Conservation (phyloP, 2,888 invertebrate species). For the Papilio demoleus region DNA sequence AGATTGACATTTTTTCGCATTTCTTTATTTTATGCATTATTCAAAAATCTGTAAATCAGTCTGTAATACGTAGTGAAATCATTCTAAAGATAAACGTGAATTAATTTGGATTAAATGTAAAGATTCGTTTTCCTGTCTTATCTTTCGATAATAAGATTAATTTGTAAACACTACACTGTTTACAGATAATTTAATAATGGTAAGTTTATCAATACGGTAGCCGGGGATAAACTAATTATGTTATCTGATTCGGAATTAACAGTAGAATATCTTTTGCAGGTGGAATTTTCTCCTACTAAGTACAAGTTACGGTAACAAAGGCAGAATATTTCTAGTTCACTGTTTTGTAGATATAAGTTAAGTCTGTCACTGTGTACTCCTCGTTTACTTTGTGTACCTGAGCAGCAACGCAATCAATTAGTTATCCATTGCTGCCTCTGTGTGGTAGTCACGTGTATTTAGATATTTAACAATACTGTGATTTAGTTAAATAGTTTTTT, state of each 20-base stretch:
- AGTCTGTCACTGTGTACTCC: constrained; percentile 61
- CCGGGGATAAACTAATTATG: constrained; percentile 34
- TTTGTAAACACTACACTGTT: constrained; percentile 39
- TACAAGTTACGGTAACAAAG: constrained; percentile 63
- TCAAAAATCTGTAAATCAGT: neutral
- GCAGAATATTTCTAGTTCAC: constrained; percentile 56
- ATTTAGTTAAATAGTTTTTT: constrained; percentile 70
- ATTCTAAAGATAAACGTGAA: constrained; percentile 25
- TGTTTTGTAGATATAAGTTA: constrained; percentile 57
- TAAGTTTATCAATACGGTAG: constrained; percentile 33
- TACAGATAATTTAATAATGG: constrained; percentile 33
- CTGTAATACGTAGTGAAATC: neutral
- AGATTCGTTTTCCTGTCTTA: constrained; percentile 44
- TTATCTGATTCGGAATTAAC: constrained; percentile 49
- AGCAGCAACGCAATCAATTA: constrained; percentile 59
- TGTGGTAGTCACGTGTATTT: constrained; percentile 68
- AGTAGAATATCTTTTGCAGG: constrained; percentile 67
- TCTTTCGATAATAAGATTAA: constrained; percentile 42
- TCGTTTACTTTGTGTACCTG: constrained; percentile 53
- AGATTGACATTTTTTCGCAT: no score
- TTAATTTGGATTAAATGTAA: constrained; percentile 32
- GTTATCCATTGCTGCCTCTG: constrained; percentile 67
- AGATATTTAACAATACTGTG: constrained; percentile 61
- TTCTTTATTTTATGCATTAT: neutral
- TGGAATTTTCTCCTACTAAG: constrained; percentile 54